A percentile compares a stretch with the other conserved stretches of the same genome.
Evolutionary conservation across 2,113 vertebrate species (phyloP).

Genomic region (Protomyctophum bolini): DNA sequence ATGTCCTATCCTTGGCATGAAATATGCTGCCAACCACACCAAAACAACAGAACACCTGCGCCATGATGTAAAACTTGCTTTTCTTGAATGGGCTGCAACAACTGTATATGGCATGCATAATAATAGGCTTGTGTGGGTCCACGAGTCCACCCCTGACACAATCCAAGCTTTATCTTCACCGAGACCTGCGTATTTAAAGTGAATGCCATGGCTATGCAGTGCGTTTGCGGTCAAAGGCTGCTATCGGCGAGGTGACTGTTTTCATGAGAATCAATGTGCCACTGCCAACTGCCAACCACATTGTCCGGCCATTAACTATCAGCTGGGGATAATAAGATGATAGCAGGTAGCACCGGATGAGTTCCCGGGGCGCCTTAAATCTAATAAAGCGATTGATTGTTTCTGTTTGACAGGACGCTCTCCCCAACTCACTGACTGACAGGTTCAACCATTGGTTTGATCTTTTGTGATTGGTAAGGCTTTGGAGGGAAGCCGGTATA

Average conservation of each 20-base stretch:
- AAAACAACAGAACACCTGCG: too few species aligned
- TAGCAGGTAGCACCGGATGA: constrained; percentile 87
- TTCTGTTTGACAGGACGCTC: constrained; percentile 79
- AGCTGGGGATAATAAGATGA: constrained; percentile 76
- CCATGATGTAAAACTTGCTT: too few species aligned
- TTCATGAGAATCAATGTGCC: constrained; percentile 66
- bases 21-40: too few species aligned
- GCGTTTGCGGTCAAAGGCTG: constrained; percentile 50
- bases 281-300: constrained; percentile 63
- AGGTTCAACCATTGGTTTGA: constrained; percentile 81
- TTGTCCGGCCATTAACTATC: constrained; percentile 77
- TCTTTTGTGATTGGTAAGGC: constrained; percentile 57
- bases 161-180: neutral
- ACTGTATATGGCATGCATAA: too few species aligned
- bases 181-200: constrained; percentile 1
- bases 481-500: constrained; percentile 31
- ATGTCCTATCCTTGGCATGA: too few species aligned
- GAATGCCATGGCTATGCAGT: constrained; percentile 52
- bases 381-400: constrained; percentile 89
- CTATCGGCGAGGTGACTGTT: constrained; percentile 69
- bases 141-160: too few species aligned
- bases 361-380: constrained; percentile 78
- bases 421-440: constrained; percentile 79
- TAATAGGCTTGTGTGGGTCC: too few species aligned
- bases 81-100: too few species aligned